phyloP scores from a whole-genome alignment of 2,797 vertebrate species.

The Naso thynnoides region DNA sequence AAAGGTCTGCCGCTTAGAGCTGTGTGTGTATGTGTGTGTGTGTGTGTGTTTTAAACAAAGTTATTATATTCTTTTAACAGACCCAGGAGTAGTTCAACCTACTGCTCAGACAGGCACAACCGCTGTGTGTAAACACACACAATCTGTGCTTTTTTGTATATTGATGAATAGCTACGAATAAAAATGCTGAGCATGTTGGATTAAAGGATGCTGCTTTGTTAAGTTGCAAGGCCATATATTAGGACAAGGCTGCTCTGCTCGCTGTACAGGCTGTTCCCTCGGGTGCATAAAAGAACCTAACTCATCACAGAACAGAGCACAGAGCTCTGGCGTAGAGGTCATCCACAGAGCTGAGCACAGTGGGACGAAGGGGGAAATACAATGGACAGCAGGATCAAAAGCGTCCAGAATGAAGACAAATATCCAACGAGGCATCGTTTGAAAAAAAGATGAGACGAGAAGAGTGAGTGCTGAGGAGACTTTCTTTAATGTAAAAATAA shows the following conservation, averaged over 20 bases:
- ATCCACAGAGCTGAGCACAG: conserved; percentile 54
- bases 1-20: conserved; percentile 6
- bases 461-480: conserved; percentile 13
- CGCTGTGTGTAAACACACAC: conserved; percentile 33
- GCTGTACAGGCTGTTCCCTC: conserved; percentile 15
- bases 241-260: conserved; percentile 44
- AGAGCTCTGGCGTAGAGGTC: conserved; percentile 57
- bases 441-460: conserved; percentile 45
- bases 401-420: conserved; percentile 57
- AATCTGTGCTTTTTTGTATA: conserved; percentile 32
- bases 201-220: conserved; percentile 25
- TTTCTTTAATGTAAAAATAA: conserved; percentile 31
- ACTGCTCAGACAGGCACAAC: conserved; percentile 37
- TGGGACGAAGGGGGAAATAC: conserved; percentile 26
- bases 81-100: conserved; percentile 14
- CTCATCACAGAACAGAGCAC: conserved; percentile 49
- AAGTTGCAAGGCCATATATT: conserved; percentile 31
- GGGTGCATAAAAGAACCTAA: conserved; percentile 45
- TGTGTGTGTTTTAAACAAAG: conserved; percentile 44
- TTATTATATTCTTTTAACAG: conserved; percentile 34
- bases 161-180: conserved; percentile 23
- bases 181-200: conserved; percentile 58
- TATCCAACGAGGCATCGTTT: conserved; percentile 50
- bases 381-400: conserved; percentile 72
- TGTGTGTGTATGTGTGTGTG: too few species aligned